Conservation (phyloP, 1,140 invertebrate species). For the Geopemphigus sp. region DNA sequence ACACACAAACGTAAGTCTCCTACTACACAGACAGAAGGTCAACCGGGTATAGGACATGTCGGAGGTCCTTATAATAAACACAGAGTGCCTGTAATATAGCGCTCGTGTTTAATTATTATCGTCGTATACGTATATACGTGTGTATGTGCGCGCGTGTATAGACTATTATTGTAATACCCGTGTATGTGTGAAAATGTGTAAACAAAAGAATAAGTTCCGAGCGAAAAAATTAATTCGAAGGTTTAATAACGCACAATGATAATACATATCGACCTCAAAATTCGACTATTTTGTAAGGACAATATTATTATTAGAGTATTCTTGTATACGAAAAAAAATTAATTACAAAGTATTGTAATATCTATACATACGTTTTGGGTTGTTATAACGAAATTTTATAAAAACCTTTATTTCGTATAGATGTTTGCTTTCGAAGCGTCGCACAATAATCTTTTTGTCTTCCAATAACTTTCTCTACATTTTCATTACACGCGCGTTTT, state of each 20-base stretch:
- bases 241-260: background rate
- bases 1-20: background rate
- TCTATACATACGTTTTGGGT: background rate
- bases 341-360: background rate
- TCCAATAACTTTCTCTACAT: background rate
- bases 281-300: background rate
- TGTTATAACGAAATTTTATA: background rate
- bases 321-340: background rate
- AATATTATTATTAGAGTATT: background rate
- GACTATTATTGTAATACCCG: background rate
- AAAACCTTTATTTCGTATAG: constrained; percentile 5
- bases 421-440: background rate
- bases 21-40: background rate
- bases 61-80: background rate
- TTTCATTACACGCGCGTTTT: background rate
- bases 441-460: background rate
- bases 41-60: background rate
- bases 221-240: constrained; percentile 29
- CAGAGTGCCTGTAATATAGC: background rate
- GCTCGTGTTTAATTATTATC: background rate
- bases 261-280: constrained; percentile 16
- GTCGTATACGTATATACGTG: no score
- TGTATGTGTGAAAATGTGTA: constrained; percentile 18
- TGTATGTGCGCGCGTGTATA: background rate
- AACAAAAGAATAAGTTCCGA: constrained; percentile 20